These are phyloP conservation scores for Trichogramma pretiosum DNA, from an alignment of 1,140 invertebrate genomes.

Conservation along the genomic window DNA sequence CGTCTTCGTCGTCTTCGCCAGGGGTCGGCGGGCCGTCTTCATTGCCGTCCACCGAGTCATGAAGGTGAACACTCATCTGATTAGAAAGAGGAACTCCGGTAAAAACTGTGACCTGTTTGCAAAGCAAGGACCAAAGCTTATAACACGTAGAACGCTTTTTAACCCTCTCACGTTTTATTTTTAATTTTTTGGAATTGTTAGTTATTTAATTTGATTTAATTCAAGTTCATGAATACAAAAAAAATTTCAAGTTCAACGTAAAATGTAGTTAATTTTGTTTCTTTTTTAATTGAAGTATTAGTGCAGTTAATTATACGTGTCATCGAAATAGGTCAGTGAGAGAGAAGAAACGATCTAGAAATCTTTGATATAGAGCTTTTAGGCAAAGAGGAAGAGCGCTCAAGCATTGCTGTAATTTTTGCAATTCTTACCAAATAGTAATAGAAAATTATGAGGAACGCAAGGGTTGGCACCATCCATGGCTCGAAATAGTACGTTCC, in stretches of 20 bases:
- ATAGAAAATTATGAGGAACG: slow-evolving; percentile 70
- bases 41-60: slow-evolving; percentile 25
- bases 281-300: no score
- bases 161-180: background rate
- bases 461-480: slow-evolving; percentile 73
- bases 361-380: background rate
- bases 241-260: no score
- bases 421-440: slow-evolving; percentile 56
- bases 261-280: no score
- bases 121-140: slow-evolving; percentile 20
- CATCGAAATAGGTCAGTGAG: no score
- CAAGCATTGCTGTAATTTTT: no score
- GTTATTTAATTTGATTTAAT: no score
- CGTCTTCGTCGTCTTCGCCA: slow-evolving; percentile 75
- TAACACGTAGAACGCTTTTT: slow-evolving; percentile 16
- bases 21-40: slow-evolving; percentile 45
- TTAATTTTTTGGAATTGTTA: background rate
- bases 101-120: slow-evolving; percentile 35
- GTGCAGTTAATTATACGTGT: no score
- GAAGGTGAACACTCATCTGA: slow-evolving; percentile 27
- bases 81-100: slow-evolving; percentile 35
- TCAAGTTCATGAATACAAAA: no score
- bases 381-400: background rate
- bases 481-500: slow-evolving; percentile 78
- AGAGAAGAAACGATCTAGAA: slow-evolving; percentile 3